Base-by-base conservation (phyloP, 2,888 invertebrate species). In the Mechanitis mazaeus region DNA sequence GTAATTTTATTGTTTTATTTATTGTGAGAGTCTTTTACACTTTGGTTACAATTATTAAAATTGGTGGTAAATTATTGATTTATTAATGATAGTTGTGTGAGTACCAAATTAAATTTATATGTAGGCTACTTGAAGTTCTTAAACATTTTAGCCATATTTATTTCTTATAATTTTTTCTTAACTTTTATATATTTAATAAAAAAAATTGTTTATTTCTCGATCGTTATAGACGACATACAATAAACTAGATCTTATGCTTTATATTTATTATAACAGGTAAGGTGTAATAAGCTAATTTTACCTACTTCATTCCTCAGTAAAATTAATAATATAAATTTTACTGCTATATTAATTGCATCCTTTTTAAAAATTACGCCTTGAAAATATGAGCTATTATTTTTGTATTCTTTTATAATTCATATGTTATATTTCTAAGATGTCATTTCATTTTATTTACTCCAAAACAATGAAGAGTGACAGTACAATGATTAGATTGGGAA, bases 21-120 rank as follows among this genome's bases (percentile, higher is more conserved):
- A 73, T 79, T 84, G 79, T 85, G 78, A 77, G 75, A 81, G 81
- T 79, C 74, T 70, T 79, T 71, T 77, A 76, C 71, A 75, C 68
- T 69, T 75, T 50, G 58, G 45, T 74, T 69, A 69, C 72, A 70
- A 73, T 70, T 71, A 60, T 72, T 75, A 70, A 68, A 69, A 74
- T 75, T 75, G 42, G 9, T 42, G 7, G 9, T 74, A 62, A 68
- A 81, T 80, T 83, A 85, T 50, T 50, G 82, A 81, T 80, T 79
- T 77, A 38, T 11, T 31, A 46, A 47, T 56, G 35, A 38, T 45
- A 50, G 46, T 60, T 38, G 66, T 62, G 58, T 59, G 63, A 47
- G 42, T 64, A 59, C 54, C 35, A n/a, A 31, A 50, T 5, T 31
- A 9, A 50, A 31, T 31, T 50, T 50, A 7, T 31, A 28, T 31